Percentiles rank a stretch among this genome's conserved stretches.
Evolutionary conservation across 2,888 invertebrate species (phyloP).

Genomic region (Pollenia angustigena): DNA sequence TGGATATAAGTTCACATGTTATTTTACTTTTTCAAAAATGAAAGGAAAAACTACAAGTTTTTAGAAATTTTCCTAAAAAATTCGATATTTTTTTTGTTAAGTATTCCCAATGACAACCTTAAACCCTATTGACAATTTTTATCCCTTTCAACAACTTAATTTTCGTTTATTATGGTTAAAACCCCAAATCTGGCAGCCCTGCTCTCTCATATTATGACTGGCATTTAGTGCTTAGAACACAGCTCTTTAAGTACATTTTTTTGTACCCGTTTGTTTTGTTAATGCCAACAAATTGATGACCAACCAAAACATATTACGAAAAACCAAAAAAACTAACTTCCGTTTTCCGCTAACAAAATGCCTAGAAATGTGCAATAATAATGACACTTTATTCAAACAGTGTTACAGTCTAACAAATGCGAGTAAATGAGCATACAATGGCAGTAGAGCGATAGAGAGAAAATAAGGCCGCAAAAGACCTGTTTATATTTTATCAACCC

Average conservation of each 20-base stretch:
- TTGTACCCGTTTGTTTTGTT: constrained; percentile 9
- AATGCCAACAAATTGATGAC: not conserved
- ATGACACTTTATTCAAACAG: not conserved
- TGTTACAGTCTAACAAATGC: not conserved
- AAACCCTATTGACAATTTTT: no score
- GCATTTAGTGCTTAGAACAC: not conserved
- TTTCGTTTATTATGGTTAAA: no score
- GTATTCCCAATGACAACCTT: no score
- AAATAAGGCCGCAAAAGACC: not conserved
- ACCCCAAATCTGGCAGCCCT: constrained; percentile 12
- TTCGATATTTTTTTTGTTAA: no score
- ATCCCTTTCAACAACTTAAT: no score
- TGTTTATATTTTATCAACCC: constrained; percentile 30
- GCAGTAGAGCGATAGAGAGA: not conserved
- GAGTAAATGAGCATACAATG: not conserved
- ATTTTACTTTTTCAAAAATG: no score
- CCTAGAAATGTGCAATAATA: constrained; percentile 59
- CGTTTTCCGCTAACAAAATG: constrained; percentile 56
- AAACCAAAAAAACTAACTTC: constrained; percentile 18
- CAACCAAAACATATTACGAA: not conserved
- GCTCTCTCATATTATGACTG: constrained; percentile 26
- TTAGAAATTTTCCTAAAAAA: no score
- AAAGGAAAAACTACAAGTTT: no score
- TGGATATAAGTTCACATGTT: no score
- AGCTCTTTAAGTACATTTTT: not conserved